These are phyloP conservation scores for Polyommatus iphigenia DNA, from an alignment of 2,888 invertebrate species.

Conservation along the genomic window DNA sequence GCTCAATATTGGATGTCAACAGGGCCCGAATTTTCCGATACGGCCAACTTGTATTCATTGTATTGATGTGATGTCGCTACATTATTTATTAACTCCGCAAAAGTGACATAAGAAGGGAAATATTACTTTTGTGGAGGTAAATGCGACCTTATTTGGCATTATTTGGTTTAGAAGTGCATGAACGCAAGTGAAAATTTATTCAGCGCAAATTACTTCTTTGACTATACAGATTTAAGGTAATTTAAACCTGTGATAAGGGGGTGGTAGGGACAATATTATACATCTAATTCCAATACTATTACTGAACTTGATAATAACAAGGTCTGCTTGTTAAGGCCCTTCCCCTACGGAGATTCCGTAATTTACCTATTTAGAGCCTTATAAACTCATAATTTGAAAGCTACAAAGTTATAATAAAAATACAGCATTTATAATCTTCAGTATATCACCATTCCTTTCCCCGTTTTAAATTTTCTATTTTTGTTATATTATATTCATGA, in stretches of 20 bases:
- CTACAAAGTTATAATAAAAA: no score
- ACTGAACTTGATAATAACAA: no score
- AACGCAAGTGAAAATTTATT: background rate
- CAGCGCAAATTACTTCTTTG: background rate
- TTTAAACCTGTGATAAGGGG: background rate
- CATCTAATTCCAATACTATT: no score
- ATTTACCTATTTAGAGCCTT: no score
- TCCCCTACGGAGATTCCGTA: no score
- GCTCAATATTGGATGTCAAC: conserved; percentile 34
- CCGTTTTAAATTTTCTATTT: no score
- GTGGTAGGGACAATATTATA: background rate
- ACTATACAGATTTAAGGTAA: background rate
- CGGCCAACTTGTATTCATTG: conserved; percentile 45
- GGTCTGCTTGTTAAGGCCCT: no score
- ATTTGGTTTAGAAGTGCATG: conserved; percentile 47
- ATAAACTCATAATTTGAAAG: no score
- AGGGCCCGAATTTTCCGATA: conserved; percentile 42
- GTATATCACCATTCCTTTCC: no score
- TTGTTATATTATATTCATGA: no score
- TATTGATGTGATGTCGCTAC: conserved; percentile 50
- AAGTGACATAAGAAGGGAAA: conserved; percentile 55
- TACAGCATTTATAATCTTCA: no score
- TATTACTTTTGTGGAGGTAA: conserved; percentile 51
- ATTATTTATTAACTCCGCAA: conserved; percentile 57
- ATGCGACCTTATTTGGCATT: conserved; percentile 60